Base-by-base conservation (phyloP, 1,140 invertebrate species). In the Artemia franciscana region DNA sequence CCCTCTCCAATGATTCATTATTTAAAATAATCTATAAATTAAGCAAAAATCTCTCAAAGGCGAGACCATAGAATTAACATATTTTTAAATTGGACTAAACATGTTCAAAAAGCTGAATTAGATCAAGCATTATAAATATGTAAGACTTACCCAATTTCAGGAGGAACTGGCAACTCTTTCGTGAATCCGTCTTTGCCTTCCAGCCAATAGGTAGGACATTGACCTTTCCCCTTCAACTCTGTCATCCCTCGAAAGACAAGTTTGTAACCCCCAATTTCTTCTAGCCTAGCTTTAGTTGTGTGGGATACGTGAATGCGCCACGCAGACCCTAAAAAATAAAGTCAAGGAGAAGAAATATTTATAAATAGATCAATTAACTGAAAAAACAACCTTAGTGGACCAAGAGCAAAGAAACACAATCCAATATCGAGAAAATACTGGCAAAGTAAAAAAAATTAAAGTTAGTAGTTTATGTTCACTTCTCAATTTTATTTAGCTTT, bases 201-300 rank as follows among this genome's bases (percentile, higher is more conserved):
- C 57, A 94, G 75, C 89, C 89, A 93, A 73, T 88, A 93, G 1
- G 90, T 93, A 63, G 82, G 82, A 82, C 90, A 85, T 70, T 80
- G 80, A 28, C 89, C 90, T 76, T 91, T 92, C 58, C 88, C 89
- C 75, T 91, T 91, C 58, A 93, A 77, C 66, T 88, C 84, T 1
- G 85, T 88, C 59, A 82, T 76, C 1, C 88, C 88, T 57, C 88
- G 78, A 67, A 81, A 86, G 66, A 88, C 82, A 63, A 88, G 78
- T 5, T 82, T 75, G 73, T 88, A 92, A 12, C 85, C 85, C 2
- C 87, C 87, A 15, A 83, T 81, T 64, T 80, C 78, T 65, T 81
- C 80, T 59, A 92, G 74, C 57, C 80, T 80, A 68, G 81, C 79
- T 67, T 84, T 82, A 0, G 88, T 91, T 58, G 82, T 79, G 66